phyloP scores from a whole-genome alignment of 35 echinoderm and acorn worm genomes.

The Heliocidaris erythrogramma region DNA sequence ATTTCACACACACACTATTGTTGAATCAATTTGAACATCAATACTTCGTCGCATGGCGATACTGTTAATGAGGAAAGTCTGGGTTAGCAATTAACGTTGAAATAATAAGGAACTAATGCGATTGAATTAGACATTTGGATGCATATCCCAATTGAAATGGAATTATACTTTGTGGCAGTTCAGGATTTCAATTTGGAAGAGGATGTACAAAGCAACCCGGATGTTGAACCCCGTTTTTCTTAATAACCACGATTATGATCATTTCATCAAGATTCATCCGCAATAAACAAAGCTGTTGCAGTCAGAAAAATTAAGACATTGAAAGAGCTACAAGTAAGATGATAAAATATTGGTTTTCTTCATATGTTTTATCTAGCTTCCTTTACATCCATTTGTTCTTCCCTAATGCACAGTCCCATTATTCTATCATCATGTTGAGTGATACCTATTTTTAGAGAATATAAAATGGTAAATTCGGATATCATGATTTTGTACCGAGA shows the following conservation, averaged over 20 bases:
- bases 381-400: not conserved
- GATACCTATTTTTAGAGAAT: not conserved
- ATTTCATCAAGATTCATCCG: too few species aligned
- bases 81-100: not conserved
- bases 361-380: not conserved
- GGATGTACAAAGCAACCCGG: not conserved
- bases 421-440: not conserved
- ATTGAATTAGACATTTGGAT: not conserved
- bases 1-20: not conserved
- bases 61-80: not conserved
- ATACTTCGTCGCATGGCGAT: not conserved
- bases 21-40: not conserved
- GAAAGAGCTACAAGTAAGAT: too few species aligned
- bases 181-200: not conserved
- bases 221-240: not conserved
- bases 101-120: not conserved
- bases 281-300: too few species aligned
- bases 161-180: not conserved
- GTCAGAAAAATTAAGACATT: not conserved
- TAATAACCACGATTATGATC: not conserved
- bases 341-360: too few species aligned
- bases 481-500: not conserved
- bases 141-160: not conserved
- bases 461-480: not conserved
- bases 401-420: not conserved